Evolutionary conservation across 2,797 vertebrate species (phyloP), one percentile per base, ranked within the genome.

Genomic region (Amblyraja radiata): DNA sequence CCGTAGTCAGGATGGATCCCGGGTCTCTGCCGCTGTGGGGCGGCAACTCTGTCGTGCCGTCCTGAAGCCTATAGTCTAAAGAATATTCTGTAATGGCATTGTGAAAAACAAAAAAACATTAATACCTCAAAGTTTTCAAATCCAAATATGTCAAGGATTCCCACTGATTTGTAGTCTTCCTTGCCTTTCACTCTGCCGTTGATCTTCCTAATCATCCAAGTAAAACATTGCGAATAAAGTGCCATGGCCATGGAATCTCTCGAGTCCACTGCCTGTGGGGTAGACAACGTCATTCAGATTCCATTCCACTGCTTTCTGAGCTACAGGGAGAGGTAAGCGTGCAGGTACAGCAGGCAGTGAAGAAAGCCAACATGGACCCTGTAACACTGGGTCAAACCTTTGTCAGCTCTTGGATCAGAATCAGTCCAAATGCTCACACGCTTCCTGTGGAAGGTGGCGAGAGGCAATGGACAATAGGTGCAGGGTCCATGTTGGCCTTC

Each of bases 101-200:
- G 23, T n/a, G 39, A 92, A 76, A 28, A 92, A 76, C 54, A 54
- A 92, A 54, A 74, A n/a, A 6, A 54, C 16, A 23, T 76, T 92
- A 54, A 0, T 94, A 99, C 99, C 97, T 99, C 97, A 39, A 99
- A 99, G 95, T 99, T 99, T 96, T 99, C 99, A 93, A 99, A 99
- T 36, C 99, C 99, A 93, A 99, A 99, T 95, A 99, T 99, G 95
- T 99, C 99, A n/a, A 99, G 96, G 96, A 99, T 99, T 94, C 99
- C 97, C 93, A 99, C 96, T 18, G 98, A 99, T 54, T 97, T 98
- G 96, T 98, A 99, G 95, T 99, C 97, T 1, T 99, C 98, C 88
- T 94, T 97, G 94, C 98, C 98, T 93, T 96, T 96, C 96, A 99
- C 98, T 93, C 98, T 97, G 93, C 94, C 96, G 95, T 99, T 99